phyloP scores from a whole-genome alignment of 1,140 invertebrate genomes.

The Octopus sinensis region DNA sequence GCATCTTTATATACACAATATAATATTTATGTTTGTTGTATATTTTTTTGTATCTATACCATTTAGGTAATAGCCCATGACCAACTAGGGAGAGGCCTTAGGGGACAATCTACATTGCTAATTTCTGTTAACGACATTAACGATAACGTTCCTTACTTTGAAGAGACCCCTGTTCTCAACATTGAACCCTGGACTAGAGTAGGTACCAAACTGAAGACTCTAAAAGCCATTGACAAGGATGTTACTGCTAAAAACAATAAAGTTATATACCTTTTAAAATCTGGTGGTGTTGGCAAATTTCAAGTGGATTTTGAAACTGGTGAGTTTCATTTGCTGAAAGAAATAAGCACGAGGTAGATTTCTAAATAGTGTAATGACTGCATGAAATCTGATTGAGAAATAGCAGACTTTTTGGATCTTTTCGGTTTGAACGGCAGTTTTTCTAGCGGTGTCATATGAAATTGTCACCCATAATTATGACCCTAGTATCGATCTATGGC shows the following conservation, averaged over 20 bases:
- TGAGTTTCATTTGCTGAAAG: neutral
- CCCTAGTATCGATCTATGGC: too few relatives aligned
- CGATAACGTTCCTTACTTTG: constrained; percentile 23
- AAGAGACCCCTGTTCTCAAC: constrained; percentile 10
- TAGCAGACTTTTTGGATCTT: too few relatives aligned
- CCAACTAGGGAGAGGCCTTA: constrained; percentile 14
- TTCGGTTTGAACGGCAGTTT: too few relatives aligned
- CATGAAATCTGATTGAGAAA: too few relatives aligned
- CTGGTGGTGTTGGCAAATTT: constrained; percentile 26
- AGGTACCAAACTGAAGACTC: constrained; percentile 8
- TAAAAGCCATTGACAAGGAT: constrained; percentile 22
- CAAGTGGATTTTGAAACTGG: constrained; percentile 22
- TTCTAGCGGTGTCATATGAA: too few relatives aligned
- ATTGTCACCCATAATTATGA: too few relatives aligned
- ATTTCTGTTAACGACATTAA: constrained; percentile 24
- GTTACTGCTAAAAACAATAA: constrained; percentile 12
- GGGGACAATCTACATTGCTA: constrained; percentile 12
- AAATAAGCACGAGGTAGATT: too few relatives aligned
- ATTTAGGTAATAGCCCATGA: constrained; percentile 22
- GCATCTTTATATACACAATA: too few relatives aligned
- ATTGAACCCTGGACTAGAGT: neutral
- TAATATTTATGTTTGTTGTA: too few relatives aligned
- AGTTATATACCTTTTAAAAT: constrained; percentile 20
- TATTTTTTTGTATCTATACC: neutral
- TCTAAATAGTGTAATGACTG: too few relatives aligned